These are phyloP conservation scores for Scrobipalpa atriplicella DNA, from an alignment of 2,888 invertebrate genomes.

Conservation along the genomic window DNA sequence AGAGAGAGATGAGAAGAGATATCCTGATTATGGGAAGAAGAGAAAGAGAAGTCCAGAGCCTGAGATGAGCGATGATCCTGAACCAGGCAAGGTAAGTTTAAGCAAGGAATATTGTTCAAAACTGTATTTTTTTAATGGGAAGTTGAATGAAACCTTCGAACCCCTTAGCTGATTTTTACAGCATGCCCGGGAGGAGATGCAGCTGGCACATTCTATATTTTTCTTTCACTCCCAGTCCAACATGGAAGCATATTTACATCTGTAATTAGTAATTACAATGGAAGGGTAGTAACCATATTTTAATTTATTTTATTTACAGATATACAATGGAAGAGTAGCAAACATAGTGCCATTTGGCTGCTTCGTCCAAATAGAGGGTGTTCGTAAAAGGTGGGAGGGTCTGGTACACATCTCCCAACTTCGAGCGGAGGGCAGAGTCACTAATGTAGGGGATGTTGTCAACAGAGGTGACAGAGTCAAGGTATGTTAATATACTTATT, in stretches of 20 bases:
- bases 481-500: slow-evolving; percentile 64
- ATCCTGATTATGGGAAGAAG: slow-evolving; percentile 60
- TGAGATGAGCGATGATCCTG: slow-evolving; percentile 87
- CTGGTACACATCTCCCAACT: slow-evolving; percentile 98
- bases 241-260: too few species aligned
- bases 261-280: neutral
- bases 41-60: slow-evolving; percentile 76
- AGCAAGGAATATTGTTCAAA: neutral
- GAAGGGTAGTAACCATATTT: neutral
- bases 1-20: slow-evolving; percentile 53
- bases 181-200: too few species aligned
- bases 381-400: slow-evolving; percentile 96
- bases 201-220: too few species aligned
- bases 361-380: slow-evolving; percentile 97
- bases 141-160: too few species aligned
- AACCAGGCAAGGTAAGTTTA: slow-evolving; percentile 85
- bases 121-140: too few species aligned
- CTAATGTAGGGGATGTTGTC: slow-evolving; percentile 97
- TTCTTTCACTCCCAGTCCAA: too few species aligned
- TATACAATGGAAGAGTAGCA: slow-evolving; percentile 96
- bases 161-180: too few species aligned
- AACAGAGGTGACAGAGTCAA: slow-evolving; percentile 94
- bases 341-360: slow-evolving; percentile 99
- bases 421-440: slow-evolving; percentile 95
- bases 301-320: slow-evolving; percentile 79